Conservation (phyloP, 1,140 invertebrate genomes). For the Diachasma alloeum region DNA sequence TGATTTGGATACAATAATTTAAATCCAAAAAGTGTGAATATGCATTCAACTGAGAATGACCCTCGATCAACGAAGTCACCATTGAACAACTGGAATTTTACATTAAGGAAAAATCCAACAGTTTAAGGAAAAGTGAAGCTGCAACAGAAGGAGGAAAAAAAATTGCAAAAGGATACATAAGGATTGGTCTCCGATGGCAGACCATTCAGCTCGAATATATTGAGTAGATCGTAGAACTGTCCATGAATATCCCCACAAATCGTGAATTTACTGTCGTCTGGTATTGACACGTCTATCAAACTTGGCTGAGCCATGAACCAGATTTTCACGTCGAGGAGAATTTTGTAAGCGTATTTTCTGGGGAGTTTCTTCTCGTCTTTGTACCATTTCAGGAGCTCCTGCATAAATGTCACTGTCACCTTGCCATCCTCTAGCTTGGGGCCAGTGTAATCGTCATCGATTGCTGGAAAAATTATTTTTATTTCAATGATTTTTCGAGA, state of each 20-base stretch:
- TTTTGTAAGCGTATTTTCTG: slow-evolving; percentile 98
- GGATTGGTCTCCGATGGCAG: slow-evolving; percentile 94
- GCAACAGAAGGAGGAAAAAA: slow-evolving; percentile 16
- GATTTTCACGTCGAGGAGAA: slow-evolving; percentile 89
- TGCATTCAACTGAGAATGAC: slow-evolving; percentile 99
- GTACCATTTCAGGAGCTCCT: slow-evolving; percentile 89
- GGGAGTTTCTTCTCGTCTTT: slow-evolving; percentile 94
- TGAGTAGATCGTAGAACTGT: slow-evolving; percentile 97
- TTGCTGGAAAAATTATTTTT: slow-evolving; percentile 69
- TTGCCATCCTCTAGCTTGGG: slow-evolving; percentile 89
- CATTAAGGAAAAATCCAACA: slow-evolving; percentile 45
- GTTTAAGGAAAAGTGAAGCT: not conserved
- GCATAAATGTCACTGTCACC: slow-evolving; percentile 85
- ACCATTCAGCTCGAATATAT: slow-evolving; percentile 98
- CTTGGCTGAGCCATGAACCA: slow-evolving; percentile 87
- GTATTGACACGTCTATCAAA: slow-evolving; percentile 89
- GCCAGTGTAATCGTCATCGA: slow-evolving; percentile 94
- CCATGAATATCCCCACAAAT: slow-evolving; percentile 99
- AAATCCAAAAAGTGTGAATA: slow-evolving; percentile 96
- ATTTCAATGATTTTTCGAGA: not conserved
- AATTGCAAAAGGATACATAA: slow-evolving; percentile 77
- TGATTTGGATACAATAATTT: slow-evolving; percentile 97
- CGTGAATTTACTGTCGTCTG: slow-evolving; percentile 92
- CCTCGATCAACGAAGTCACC: slow-evolving; percentile 99
- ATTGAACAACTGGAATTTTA: slow-evolving; percentile 81